Evolutionary conservation across 2,888 invertebrate species (phyloP).

Genomic region (Spodoptera littoralis): DNA sequence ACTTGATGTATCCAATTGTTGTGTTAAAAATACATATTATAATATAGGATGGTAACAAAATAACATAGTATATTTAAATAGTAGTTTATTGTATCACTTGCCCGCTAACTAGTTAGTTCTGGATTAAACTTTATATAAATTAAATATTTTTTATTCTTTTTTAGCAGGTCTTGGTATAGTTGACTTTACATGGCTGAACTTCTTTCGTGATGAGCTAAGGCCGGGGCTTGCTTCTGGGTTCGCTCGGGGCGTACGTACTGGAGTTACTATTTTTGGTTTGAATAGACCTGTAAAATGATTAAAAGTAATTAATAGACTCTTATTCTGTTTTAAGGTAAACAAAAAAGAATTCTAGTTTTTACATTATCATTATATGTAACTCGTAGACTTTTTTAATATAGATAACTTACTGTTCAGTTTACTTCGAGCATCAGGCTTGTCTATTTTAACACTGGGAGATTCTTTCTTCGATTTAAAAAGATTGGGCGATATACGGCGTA

Average conservation of each 20-base stretch:
- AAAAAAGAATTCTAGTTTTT: too few species aligned
- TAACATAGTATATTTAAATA: slow-evolving; percentile 43
- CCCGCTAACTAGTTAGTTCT: slow-evolving; percentile 40
- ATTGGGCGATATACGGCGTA: slow-evolving; percentile 77
- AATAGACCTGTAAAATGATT: slow-evolving; percentile 69
- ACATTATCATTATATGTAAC: too few species aligned
- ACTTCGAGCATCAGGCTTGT: slow-evolving; percentile 64
- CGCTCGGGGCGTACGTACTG: slow-evolving; percentile 64
- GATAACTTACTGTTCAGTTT: slow-evolving; percentile 74
- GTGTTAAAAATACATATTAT: slow-evolving; percentile 21
- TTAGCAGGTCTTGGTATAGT: slow-evolving; percentile 80
- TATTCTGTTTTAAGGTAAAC: too few species aligned
- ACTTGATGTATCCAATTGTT: slow-evolving; percentile 32
- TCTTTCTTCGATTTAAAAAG: slow-evolving; percentile 73
- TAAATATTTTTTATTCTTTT: slow-evolving; percentile 65
- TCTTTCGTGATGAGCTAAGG: slow-evolving; percentile 73
- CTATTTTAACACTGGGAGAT: slow-evolving; percentile 54
- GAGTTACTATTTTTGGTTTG: slow-evolving; percentile 73
- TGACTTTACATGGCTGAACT: slow-evolving; percentile 81
- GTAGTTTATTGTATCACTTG: slow-evolving; percentile 53
- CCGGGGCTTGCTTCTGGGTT: slow-evolving; percentile 70
- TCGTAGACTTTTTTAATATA: too few species aligned
- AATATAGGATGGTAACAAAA: slow-evolving; percentile 40
- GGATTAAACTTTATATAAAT: slow-evolving; percentile 41
- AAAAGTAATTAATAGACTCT: background rate